Base-by-base conservation (phyloP, 2,888 invertebrate species). In the Nymphalis urticae region DNA sequence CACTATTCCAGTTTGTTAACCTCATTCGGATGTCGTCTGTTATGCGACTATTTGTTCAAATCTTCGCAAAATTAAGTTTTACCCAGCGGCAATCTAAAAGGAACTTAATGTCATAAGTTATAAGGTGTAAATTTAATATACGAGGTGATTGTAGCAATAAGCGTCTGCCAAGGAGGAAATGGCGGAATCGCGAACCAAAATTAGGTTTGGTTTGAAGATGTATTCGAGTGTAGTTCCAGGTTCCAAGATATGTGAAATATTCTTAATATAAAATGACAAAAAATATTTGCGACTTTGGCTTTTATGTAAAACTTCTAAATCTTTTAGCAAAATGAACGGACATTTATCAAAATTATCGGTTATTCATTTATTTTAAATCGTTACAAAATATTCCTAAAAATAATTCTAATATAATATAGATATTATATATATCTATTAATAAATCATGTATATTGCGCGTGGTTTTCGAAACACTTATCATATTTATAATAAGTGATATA, bases 201-300 rank as follows among this genome's bases (percentile, higher is more conserved):
- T 77, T 77, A 75, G 74, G 74, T 78, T 77, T 75, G 75, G 75
- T 75, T 75, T 72, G 74, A 71, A 71, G 73, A 75, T 71, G 75
- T 73, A 75, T 64, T 68, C 71, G 59, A 72, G 56, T 71, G 64
- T 64, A 73, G 69, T 64, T 51, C 56, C 54, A 60, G 32, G 53
- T 58, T 59, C 59, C 24, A 8, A 47, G 62, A 60, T 65, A 61
- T 70, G 54, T 47, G 62, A 51, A 65, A 65, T 69, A 54, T 59
- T 48, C 36, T 36, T 58, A 58, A 21, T 21, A 9, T 17, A 50
- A 50, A 50, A 19, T 53, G 42, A 66, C 21, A 48, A 19, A 62
- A 16, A 32, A 8, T 16, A 7, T 42, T 24, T 62, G 56, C 48
- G 47, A 53, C 16, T 16, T 47, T n/a, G 50, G 9, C 1, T 42